A percentile compares a stretch with the other conserved stretches of the same genome.
These are phyloP conservation scores for Coendou prehensilis DNA, from an alignment of 2,797 vertebrate species.

Conservation along the genomic window DNA sequence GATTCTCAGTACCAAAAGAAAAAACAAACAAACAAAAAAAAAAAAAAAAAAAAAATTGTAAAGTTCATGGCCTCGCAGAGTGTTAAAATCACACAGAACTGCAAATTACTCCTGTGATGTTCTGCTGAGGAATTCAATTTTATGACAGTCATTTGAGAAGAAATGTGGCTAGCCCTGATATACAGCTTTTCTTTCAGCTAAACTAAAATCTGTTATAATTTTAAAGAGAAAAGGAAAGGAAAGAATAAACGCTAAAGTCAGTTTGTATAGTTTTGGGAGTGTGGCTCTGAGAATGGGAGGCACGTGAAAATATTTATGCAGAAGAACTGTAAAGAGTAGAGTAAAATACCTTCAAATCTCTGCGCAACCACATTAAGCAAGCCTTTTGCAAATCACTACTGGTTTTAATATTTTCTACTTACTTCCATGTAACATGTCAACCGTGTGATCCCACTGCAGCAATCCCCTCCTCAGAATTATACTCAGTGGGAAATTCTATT, in stretches of 20 bases:
- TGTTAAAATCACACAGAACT: neutral
- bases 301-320: too few relatives aligned
- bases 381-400: neutral
- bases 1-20: too few relatives aligned
- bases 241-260: neutral
- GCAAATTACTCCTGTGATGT: neutral
- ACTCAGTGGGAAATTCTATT: neutral
- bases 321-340: neutral
- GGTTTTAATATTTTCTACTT: neutral
- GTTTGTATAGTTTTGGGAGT: neutral
- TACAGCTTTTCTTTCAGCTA: neutral
- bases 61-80: neutral
- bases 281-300: neutral
- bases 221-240: neutral
- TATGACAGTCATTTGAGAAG: neutral
- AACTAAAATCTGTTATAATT: neutral
- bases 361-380: neutral
- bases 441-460: too few relatives aligned
- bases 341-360: neutral
- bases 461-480: neutral
- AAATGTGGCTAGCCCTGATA: neutral
- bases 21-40: too few relatives aligned
- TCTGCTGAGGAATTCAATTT: neutral
- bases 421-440: neutral
- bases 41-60: too few relatives aligned